Base-by-base conservation (phyloP, 2,113 vertebrate species). In the Trematomus loennbergii region DNA sequence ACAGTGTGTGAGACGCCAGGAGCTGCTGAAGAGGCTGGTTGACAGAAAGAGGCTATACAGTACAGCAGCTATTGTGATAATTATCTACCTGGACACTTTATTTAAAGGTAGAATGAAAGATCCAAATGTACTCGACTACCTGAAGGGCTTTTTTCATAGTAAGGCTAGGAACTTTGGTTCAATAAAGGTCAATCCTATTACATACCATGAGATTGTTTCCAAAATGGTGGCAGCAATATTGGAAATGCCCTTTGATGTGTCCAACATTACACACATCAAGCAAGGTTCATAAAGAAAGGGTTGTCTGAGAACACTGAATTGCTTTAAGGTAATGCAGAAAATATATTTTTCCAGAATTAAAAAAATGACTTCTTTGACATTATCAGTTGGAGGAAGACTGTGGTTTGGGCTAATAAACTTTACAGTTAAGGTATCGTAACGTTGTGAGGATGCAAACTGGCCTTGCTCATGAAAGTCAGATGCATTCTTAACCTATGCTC, bases 401-500 rank as follows among this genome's bases (percentile, higher is more conserved):
- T 18, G 18, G 15, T n/a, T 67, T 54, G 20, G 17, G 12, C 65
- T 54, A 68, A 53, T 9, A 36, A 17, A 45, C 29, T 13, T 8
- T 46, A 25, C n/a, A 57, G 9, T 20, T 20, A 25, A 25, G 18
- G 2, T 17, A 46, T 16, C 18, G 9, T 18, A 18, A 50, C 29
- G n/a, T 15, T 40, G 18, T 57, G 25, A 46, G 12, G 36, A 45
- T 54, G 49, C 50, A 68, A 43, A 36, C 10, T 12, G 9, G 53
- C 15, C n/a, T 45, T 25, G 22, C 9, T 64, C 8, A 10, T 40
- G 29, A 46, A 45, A 46, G 6, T 46, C 20, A 58, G 40, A 70
- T 67, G 12, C 16, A 43, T 10, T 40, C 8, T 22, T 43, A 72
- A 55, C 80, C 76, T 67, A 40, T 79, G 75, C n/a, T 12, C 40